These are phyloP conservation scores for Cyanoramphus novaezelandiae DNA, from an alignment of 2,113 vertebrate species.

Conservation along the genomic window DNA sequence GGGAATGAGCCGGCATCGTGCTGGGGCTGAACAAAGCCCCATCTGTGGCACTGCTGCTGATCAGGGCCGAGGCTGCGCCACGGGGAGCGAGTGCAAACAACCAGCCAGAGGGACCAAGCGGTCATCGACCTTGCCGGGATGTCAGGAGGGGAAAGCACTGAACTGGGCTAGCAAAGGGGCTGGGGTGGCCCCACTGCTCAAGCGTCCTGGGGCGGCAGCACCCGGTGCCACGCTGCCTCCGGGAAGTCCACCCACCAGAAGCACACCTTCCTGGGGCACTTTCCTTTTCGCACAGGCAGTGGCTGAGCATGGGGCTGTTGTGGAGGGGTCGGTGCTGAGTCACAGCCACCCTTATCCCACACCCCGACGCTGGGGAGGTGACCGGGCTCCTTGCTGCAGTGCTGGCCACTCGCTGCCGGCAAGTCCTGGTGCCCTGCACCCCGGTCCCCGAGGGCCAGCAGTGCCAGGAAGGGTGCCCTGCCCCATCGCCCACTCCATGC, in stretches of 20 bases:
- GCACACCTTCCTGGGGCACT: rapidly evolving
- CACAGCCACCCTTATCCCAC: neutral
- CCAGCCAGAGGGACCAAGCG: neutral
- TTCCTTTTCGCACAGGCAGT: neutral
- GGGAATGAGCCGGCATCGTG: neutral
- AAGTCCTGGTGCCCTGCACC: neutral
- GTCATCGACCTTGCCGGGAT: neutral
- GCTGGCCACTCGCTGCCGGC: rapidly evolving
- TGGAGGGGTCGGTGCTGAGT: neutral
- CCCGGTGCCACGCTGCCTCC: neutral
- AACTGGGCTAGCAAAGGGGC: neutral
- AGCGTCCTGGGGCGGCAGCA: neutral
- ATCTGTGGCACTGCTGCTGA: neutral
- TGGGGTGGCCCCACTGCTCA: neutral
- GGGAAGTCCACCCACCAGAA: neutral
- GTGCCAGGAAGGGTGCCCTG: neutral
- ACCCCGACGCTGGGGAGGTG: rapidly evolving
- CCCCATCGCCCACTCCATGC: rapidly evolving
- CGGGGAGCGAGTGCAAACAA: neutral
- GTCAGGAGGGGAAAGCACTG: rapidly evolving
- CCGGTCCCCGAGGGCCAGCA: rapidly evolving
- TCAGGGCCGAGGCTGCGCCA: neutral
- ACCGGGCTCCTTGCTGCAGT: neutral
- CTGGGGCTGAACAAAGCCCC: neutral
- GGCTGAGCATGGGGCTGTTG: rapidly evolving